phyloP scores from a whole-genome alignment of 2,888 invertebrate species.

The Diarsia mendica region DNA sequence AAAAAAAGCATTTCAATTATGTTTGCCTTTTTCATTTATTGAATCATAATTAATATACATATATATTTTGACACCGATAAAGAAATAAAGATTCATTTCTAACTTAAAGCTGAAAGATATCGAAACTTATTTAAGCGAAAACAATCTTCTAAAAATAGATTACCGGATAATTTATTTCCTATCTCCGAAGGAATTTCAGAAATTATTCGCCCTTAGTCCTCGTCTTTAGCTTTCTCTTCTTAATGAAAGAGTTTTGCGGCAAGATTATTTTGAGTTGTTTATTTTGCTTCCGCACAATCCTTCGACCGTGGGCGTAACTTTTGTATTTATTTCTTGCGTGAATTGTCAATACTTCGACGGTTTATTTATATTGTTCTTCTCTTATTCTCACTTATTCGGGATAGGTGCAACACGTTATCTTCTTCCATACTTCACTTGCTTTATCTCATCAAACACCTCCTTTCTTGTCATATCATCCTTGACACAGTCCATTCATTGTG shows the following conservation, averaged over 20 bases:
- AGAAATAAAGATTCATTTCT: not conserved
- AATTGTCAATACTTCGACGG: conserved; percentile 37
- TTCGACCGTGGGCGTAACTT: conserved; percentile 60
- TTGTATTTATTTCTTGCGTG: conserved; percentile 60
- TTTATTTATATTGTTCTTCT: not conserved
- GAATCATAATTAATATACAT: not conserved
- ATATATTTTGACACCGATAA: not conserved
- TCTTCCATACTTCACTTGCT: too few species aligned
- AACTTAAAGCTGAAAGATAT: conserved; percentile 3
- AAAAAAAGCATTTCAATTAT: not conserved
- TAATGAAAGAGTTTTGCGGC: conserved; percentile 85
- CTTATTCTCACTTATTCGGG: too few species aligned
- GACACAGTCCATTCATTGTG: too few species aligned
- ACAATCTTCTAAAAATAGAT: conserved; percentile 35
- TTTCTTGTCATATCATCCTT: too few species aligned
- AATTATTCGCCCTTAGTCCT: conserved; percentile 78
- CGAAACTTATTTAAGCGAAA: conserved; percentile 15
- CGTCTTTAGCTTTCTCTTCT: conserved; percentile 79
- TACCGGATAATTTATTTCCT: conserved; percentile 66
- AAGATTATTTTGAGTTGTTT: conserved; percentile 82
- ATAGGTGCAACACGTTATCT: too few species aligned
- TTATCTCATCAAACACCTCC: too few species aligned
- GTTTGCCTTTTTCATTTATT: not conserved
- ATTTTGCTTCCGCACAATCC: conserved; percentile 74
- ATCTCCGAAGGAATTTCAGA: conserved; percentile 74